These are phyloP conservation scores for Drosophila lacicola DNA, from an alignment of 2,888 invertebrate species.

Conservation along the genomic window DNA sequence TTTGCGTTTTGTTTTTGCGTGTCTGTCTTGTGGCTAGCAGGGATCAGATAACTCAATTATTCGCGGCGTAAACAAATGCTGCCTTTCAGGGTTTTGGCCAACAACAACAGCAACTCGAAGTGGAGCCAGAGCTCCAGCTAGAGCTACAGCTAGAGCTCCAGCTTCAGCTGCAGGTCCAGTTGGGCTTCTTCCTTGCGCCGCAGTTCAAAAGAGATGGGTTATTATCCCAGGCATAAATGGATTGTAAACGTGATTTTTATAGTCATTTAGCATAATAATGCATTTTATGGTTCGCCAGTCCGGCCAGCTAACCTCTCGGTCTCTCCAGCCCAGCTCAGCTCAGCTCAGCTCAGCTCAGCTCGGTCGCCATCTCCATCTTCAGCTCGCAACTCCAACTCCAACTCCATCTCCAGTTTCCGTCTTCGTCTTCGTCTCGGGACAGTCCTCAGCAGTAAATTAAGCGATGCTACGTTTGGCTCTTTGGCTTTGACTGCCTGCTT, in stretches of 20 bases:
- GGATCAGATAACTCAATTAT: conserved; percentile 85
- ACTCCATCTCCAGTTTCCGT: conserved; percentile 3
- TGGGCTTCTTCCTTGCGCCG: conserved; percentile 53
- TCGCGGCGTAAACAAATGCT: conserved; percentile 84
- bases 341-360: background rate
- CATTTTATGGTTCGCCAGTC: conserved; percentile 79
- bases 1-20: conserved; percentile 27
- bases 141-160: conserved; percentile 12
- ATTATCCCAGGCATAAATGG: conserved; percentile 84
- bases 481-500: conserved; percentile 55
- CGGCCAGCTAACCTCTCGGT: conserved; percentile 13
- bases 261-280: conserved; percentile 85
- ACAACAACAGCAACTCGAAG: conserved; percentile 22
- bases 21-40: conserved; percentile 68
- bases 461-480: conserved; percentile 49
- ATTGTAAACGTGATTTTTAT: conserved; percentile 85
- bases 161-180: background rate
- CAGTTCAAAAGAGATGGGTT: conserved; percentile 78
- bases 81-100: conserved; percentile 74
- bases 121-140: conserved; percentile 8
- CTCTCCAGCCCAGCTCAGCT: background rate
- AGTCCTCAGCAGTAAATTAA: conserved; percentile 57
- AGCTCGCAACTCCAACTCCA: background rate
- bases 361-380: background rate
- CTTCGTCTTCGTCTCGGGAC: conserved; percentile 5